Conservation (phyloP, 2,888 invertebrate genomes). For the Zhuqinia jingwanae region DNA sequence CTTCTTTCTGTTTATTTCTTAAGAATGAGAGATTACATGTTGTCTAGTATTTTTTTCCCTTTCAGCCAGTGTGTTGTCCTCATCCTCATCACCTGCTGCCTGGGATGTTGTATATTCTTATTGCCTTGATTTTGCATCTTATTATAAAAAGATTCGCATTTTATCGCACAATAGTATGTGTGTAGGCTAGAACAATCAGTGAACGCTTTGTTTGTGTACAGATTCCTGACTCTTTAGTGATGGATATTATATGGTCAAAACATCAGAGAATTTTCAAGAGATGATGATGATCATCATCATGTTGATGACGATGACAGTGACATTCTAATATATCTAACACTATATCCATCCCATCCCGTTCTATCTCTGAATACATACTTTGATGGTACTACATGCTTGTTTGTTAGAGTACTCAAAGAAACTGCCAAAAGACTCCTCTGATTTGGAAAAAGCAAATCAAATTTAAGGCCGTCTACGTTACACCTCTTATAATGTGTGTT, state of each 20-base stretch:
- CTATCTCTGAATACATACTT: not conserved
- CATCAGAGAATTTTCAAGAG: too few species aligned
- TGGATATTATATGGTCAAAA: not conserved
- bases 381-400: not conserved
- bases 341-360: not conserved
- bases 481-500: not conserved
- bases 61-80: not conserved
- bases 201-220: constrained; percentile 14
- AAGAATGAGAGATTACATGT: constrained; percentile 16
- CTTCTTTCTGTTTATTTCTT: not conserved
- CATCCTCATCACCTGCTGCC: constrained; percentile 38
- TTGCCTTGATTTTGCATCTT: constrained; percentile 12
- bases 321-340: not conserved
- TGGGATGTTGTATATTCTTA: too few species aligned
- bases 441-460: constrained; percentile 47
- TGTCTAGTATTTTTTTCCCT: constrained; percentile 18
- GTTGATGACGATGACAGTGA: not conserved
- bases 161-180: not conserved
- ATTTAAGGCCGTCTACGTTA: not conserved
- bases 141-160: constrained; percentile 10
- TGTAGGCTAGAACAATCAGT: not conserved
- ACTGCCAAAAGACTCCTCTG: not conserved
- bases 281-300: not conserved
- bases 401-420: too few species aligned
- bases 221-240: constrained; percentile 3